A percentile compares a stretch with the other conserved stretches of the same genome.
These are phyloP conservation scores for Rhabdomys pumilio DNA, from an alignment of 2,797 vertebrate genomes.

Conservation along the genomic window DNA sequence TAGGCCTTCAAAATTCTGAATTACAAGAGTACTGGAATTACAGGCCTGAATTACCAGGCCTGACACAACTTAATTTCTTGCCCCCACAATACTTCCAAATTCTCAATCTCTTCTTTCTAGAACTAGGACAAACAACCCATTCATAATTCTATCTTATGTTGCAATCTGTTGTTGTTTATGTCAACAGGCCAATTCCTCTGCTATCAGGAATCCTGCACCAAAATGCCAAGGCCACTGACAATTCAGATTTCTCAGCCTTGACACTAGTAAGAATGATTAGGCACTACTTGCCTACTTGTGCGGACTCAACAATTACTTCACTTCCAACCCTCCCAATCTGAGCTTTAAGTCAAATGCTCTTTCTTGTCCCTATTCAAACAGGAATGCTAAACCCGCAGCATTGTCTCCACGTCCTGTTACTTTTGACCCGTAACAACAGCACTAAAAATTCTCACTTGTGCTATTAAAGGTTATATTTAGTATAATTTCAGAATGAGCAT, in stretches of 20 bases:
- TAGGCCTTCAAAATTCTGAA: neutral
- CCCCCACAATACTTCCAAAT: slow-evolving; percentile 39
- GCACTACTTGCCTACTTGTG: neutral
- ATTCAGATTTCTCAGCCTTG: slow-evolving; percentile 19
- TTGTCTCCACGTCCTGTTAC: neutral
- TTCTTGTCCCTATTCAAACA: slow-evolving; percentile 53
- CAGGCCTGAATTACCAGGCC: neutral
- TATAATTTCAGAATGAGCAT: neutral
- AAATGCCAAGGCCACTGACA: slow-evolving; percentile 39
- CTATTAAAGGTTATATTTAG: slow-evolving; percentile 40
- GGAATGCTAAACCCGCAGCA: neutral
- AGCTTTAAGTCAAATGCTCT: slow-evolving; percentile 36
- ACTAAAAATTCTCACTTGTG: slow-evolving; percentile 61
- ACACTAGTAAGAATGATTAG: slow-evolving; percentile 47
- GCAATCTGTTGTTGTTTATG: slow-evolving; percentile 14
- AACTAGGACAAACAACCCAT: slow-evolving; percentile 34
- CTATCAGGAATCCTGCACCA: neutral
- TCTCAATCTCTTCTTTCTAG: slow-evolving; percentile 24
- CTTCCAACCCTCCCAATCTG: slow-evolving; percentile 12
- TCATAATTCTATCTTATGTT: slow-evolving; percentile 44
- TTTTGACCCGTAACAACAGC: neutral
- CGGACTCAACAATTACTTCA: slow-evolving; percentile 45
- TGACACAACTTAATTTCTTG: slow-evolving; percentile 35
- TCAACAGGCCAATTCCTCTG: slow-evolving; percentile 51
- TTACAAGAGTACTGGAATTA: neutral